A percentile compares a stretch with the other conserved stretches of the same genome.
phyloP scores from a whole-genome alignment of 1,140 invertebrate species.

The Drosophila truncata region DNA sequence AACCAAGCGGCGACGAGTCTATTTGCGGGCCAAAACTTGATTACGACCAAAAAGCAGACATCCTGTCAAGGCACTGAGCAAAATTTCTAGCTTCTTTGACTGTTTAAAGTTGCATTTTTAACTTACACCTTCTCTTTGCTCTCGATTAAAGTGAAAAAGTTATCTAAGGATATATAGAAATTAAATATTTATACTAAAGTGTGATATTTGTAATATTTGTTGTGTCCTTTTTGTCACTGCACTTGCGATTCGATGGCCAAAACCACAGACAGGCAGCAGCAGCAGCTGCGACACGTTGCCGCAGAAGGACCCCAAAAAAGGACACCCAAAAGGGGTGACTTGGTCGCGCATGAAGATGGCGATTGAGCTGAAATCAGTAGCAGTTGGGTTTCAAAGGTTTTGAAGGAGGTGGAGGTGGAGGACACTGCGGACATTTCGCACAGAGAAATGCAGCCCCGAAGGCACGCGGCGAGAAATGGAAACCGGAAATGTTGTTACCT shows the following conservation, averaged over 20 bases:
- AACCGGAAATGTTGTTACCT: conserved; percentile 79
- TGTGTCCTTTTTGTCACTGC: conserved; percentile 14
- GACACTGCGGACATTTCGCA: conserved; percentile 68
- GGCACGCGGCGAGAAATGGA: conserved; percentile 75
- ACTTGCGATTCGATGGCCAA: conserved; percentile 64
- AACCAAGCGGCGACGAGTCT: conserved; percentile 60
- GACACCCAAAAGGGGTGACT: conserved; percentile 37
- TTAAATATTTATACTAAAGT: not conserved
- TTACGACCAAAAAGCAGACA: conserved; percentile 48
- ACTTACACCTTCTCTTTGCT: not conserved
- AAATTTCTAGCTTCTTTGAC: fast-evolving
- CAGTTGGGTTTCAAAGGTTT: not conserved
- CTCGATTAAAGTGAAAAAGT: not conserved
- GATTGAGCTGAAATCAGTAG: conserved; percentile 30
- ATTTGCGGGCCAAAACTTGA: conserved; percentile 79
- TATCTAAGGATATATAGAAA: not conserved
- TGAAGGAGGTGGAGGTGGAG: not conserved
- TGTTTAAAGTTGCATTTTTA: not conserved
- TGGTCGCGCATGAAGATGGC: conserved; percentile 16
- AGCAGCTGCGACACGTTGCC: conserved; percentile 64
- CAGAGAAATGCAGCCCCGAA: conserved; percentile 49
- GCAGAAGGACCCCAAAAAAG: conserved; percentile 20
- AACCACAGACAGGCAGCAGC: conserved; percentile 51
- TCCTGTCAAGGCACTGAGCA: conserved; percentile 4
- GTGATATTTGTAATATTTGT: not conserved